Evolutionary conservation across 2,797 vertebrate genomes (phyloP).

Genomic region (Chrysocyon brachyurus): DNA sequence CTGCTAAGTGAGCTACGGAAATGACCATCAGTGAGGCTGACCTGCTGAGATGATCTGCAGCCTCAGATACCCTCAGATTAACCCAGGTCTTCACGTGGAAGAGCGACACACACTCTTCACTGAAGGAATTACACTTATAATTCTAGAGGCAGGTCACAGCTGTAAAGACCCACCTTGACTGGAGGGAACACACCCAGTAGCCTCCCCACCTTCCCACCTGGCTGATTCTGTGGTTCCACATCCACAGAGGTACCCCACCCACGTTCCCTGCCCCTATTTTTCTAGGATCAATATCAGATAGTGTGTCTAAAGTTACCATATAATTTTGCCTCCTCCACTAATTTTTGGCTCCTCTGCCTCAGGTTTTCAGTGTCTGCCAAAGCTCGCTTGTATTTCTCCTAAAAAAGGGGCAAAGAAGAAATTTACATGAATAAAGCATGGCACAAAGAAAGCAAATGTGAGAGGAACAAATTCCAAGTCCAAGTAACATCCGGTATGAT

Average conservation of each 20-base stretch:
- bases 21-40: accelerated
- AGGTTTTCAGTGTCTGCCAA: slow-evolving; percentile 97
- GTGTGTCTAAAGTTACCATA: slow-evolving; percentile 90
- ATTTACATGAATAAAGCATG: background rate
- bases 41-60: accelerated
- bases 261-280: accelerated
- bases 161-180: accelerated
- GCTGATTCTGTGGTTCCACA: accelerated
- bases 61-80: background rate
- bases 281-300: accelerated
- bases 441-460: background rate
- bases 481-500: background rate
- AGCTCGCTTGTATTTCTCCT: slow-evolving; percentile 98
- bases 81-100: accelerated
- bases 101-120: accelerated
- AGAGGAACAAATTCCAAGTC: background rate
- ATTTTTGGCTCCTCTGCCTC: slow-evolving; percentile 95
- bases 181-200: accelerated
- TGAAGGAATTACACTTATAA: accelerated
- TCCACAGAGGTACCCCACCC: accelerated
- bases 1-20: background rate
- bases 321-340: slow-evolving; percentile 96
- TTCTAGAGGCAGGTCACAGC: accelerated
- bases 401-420: background rate
- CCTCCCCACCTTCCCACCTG: accelerated